Conservation (phyloP, 1,140 invertebrate genomes). For the Physella acuta region DNA sequence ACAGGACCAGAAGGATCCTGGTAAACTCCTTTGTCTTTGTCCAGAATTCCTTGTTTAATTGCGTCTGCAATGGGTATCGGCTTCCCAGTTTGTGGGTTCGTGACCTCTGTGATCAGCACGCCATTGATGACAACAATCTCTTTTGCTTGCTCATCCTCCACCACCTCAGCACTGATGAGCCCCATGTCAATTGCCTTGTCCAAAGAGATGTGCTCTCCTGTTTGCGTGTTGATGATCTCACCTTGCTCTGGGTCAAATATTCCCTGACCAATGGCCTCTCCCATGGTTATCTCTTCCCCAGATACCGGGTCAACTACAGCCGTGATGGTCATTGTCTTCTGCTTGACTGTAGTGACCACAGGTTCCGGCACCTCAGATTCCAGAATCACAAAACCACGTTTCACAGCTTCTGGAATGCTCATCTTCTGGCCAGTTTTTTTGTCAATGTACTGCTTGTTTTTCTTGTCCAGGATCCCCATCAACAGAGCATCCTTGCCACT, state of each 20-base stretch:
- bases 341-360: conserved; percentile 73
- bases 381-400: conserved; percentile 36
- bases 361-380: conserved; percentile 61
- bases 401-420: conserved; percentile 79
- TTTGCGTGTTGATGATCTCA: conserved; percentile 49
- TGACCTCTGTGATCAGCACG: conserved; percentile 39
- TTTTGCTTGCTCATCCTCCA: conserved; percentile 32
- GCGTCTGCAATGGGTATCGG: conserved; percentile 69
- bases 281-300: conserved; percentile 76
- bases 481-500: conserved; percentile 72
- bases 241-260: conserved; percentile 49
- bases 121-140: conserved; percentile 39
- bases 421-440: conserved; percentile 76
- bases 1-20: conserved; percentile 65
- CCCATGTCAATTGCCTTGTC: conserved; percentile 71
- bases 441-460: conserved; percentile 64
- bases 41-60: conserved; percentile 47
- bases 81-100: conserved; percentile 72
- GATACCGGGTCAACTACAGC: conserved; percentile 47
- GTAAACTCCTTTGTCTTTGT: conserved; percentile 71
- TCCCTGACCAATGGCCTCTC: conserved; percentile 78
- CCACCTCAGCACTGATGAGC: conserved; percentile 60
- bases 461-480: conserved; percentile 71
- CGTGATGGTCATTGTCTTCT: conserved; percentile 62
- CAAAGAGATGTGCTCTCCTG: conserved; percentile 46